A percentile compares a stretch with the other conserved stretches of the same genome.
Conservation (phyloP, 2,113 vertebrate species). For the Syrrhaptes paradoxus region DNA sequence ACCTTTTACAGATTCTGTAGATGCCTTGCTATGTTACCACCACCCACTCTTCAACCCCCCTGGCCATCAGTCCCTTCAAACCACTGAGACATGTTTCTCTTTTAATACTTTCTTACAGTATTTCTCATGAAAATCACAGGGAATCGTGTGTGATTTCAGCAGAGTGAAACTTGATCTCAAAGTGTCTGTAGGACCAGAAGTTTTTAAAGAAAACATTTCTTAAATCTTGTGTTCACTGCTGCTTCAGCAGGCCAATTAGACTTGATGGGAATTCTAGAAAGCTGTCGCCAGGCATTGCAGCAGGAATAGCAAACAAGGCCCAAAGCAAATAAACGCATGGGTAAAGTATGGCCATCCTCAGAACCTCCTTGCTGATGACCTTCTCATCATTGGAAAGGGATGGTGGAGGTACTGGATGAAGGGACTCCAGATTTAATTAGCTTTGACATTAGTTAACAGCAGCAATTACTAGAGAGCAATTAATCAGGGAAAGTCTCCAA, state of each 20-base stretch:
- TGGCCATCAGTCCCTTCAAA: conserved; percentile 76
- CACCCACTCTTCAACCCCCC: conserved; percentile 77
- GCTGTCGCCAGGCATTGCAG: conserved; percentile 80
- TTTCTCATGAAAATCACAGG: conserved; percentile 81
- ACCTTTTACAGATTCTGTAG: conserved; percentile 84
- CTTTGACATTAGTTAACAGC: conserved; percentile 84
- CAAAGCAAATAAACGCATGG: conserved; percentile 86
- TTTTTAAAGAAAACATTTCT: conserved; percentile 95
- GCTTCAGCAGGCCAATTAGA: conserved; percentile 78
- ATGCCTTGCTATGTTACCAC: conserved; percentile 85
- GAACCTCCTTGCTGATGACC: conserved; percentile 73
- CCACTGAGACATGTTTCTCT: conserved; percentile 80
- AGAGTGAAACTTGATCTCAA: conserved; percentile 87
- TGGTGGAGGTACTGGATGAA: conserved; percentile 65
- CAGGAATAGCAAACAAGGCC: conserved; percentile 85
- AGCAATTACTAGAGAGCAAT: conserved; percentile 81
- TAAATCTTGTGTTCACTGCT: conserved; percentile 79
- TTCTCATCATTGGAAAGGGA: conserved; percentile 54
- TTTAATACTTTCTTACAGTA: conserved; percentile 68
- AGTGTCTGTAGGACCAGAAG: conserved; percentile 88
- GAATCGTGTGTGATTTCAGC: conserved; percentile 86
- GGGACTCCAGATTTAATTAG: conserved; percentile 81
- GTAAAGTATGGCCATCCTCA: conserved; percentile 69
- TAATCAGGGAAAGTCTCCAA: conserved; percentile 88
- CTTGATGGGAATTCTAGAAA: conserved; percentile 81